Evolutionary conservation across 2,113 vertebrate genomes (phyloP).

Genomic region (Chamaetylas fuelleborni): DNA sequence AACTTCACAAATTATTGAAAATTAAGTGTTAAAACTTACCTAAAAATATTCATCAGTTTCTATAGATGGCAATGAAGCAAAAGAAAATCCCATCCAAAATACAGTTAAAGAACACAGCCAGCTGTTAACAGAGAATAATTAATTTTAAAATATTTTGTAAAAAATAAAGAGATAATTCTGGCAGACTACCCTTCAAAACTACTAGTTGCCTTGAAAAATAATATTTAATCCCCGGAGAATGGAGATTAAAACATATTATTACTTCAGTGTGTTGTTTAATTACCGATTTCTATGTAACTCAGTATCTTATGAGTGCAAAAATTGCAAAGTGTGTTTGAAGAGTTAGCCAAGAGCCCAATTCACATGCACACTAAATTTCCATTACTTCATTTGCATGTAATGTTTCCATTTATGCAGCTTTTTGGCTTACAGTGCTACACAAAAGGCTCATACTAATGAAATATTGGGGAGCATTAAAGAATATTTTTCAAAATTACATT

Average conservation of each 20-base stretch:
- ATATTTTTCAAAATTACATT: neutral
- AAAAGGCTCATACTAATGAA: neutral
- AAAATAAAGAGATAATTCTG: neutral
- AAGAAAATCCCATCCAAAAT: slow-evolving; percentile 34
- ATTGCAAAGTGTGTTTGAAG: neutral
- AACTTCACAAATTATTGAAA: neutral
- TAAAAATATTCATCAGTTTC: neutral
- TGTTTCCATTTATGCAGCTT: neutral
- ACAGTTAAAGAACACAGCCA: slow-evolving; percentile 14
- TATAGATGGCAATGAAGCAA: neutral
- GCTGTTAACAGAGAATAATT: slow-evolving; percentile 41
- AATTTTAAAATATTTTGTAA: neutral
- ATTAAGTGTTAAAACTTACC: slow-evolving; percentile 7
- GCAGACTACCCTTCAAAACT: neutral
- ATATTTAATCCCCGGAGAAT: neutral
- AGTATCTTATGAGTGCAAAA: neutral
- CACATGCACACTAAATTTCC: neutral
- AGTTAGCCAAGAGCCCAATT: neutral
- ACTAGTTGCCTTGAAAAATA: neutral
- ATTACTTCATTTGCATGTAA: neutral
- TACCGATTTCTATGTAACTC: neutral
- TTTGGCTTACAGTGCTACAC: neutral
- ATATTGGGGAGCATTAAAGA: neutral
- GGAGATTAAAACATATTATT: neutral
- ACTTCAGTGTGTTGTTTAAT: neutral